These are phyloP conservation scores for Camponotus floridanus DNA, from an alignment of 1,140 invertebrate genomes.

Conservation along the genomic window DNA sequence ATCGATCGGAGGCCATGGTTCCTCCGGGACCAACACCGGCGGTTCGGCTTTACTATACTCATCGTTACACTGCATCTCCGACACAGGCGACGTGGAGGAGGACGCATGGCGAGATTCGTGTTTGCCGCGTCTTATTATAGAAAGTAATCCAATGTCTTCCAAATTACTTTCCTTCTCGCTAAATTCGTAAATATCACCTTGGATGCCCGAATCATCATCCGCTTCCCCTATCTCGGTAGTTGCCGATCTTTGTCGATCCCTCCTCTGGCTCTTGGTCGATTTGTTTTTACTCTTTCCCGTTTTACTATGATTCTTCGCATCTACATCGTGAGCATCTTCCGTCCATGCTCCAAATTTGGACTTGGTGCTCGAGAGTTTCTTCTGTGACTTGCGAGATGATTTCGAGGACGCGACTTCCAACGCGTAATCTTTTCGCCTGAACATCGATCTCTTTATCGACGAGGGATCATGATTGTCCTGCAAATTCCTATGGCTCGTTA, in stretches of 20 bases:
- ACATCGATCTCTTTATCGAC: slow-evolving; percentile 79
- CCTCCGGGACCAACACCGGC: slow-evolving; percentile 72
- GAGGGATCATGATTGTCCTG: slow-evolving; percentile 80
- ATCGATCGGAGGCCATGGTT: slow-evolving; percentile 75
- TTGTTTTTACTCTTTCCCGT: slow-evolving; percentile 76
- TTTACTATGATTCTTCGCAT: slow-evolving; percentile 66
- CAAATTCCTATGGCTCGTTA: slow-evolving; percentile 70
- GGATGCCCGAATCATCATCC: slow-evolving; percentile 85
- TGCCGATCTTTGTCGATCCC: slow-evolving; percentile 76
- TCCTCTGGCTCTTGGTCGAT: slow-evolving; percentile 81
- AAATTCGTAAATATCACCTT: slow-evolving; percentile 85
- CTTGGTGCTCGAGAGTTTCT: slow-evolving; percentile 70
- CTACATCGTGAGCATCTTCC: background rate
- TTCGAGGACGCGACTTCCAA: slow-evolving; percentile 27
- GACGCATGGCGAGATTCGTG: slow-evolving; percentile 67
- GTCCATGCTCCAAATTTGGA: slow-evolving; percentile 2
- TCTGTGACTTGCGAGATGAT: slow-evolving; percentile 84
- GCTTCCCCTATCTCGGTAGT: slow-evolving; percentile 78
- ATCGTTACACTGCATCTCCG: slow-evolving; percentile 76
- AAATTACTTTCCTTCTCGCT: slow-evolving; percentile 84
- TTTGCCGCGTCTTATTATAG: slow-evolving; percentile 76
- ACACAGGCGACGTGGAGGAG: slow-evolving; percentile 68
- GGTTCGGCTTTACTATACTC: slow-evolving; percentile 74
- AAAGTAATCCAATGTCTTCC: slow-evolving; percentile 80
- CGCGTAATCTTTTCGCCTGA: slow-evolving; percentile 46